phyloP scores from a whole-genome alignment of 2,113 vertebrate genomes.

The Struthidea cinerea region DNA sequence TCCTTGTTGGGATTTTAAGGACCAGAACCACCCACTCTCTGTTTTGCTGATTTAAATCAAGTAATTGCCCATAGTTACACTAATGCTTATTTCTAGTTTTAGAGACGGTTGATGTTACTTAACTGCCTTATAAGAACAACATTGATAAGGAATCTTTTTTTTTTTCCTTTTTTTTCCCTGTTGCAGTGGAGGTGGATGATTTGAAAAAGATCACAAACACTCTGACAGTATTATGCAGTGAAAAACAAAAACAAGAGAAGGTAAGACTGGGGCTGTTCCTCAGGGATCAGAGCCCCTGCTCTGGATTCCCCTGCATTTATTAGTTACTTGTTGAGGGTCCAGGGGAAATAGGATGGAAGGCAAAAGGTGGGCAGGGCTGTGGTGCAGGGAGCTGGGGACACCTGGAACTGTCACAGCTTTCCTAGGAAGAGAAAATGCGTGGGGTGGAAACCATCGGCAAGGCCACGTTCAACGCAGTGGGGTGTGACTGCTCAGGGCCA shows the following conservation, averaged over 20 bases:
- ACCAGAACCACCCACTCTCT: neutral
- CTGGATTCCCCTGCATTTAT: neutral
- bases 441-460: rapidly evolving
- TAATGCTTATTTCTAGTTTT: neutral
- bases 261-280: conserved; percentile 66
- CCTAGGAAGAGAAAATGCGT: rapidly evolving
- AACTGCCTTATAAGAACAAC: neutral
- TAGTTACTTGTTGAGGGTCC: neutral
- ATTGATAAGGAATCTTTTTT: neutral
- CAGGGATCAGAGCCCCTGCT: neutral
- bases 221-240: conserved; percentile 91
- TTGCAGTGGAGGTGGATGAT: conserved; percentile 93
- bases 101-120: neutral
- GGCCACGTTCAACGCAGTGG: neutral
- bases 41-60: neutral
- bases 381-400: neutral
- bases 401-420: neutral
- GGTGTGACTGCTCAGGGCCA: neutral
- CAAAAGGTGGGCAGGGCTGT: rapidly evolving
- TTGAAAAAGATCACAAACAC: conserved; percentile 97
- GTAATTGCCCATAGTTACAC: neutral
- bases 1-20: neutral
- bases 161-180: too few species aligned
- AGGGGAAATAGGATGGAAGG: neutral
- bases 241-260: conserved; percentile 99